phyloP scores from a whole-genome alignment of 1,140 invertebrate species.

The Paraescarpia echinospica region DNA sequence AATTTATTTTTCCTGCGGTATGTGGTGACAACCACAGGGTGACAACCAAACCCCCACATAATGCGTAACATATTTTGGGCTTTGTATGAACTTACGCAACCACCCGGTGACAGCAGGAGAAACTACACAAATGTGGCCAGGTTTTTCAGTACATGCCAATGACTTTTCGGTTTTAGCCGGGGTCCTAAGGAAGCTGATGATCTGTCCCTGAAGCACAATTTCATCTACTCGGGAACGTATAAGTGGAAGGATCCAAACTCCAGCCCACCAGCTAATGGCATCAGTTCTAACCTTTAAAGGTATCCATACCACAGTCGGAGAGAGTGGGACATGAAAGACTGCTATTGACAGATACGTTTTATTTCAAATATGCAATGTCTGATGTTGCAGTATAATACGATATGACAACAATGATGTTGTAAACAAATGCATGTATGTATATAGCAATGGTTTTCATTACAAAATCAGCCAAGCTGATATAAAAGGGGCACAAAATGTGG shows the following conservation, averaged over 20 bases:
- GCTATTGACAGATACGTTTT: background rate
- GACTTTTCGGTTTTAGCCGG: constrained; percentile 61
- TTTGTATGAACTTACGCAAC: too few relatives aligned
- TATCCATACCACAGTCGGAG: background rate
- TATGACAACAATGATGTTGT: background rate
- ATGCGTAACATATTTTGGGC: too few relatives aligned
- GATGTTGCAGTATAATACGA: background rate
- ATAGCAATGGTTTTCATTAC: too few relatives aligned
- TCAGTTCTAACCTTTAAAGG: background rate
- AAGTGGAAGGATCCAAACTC: constrained; percentile 70
- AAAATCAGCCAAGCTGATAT: too few relatives aligned
- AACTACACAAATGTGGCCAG: background rate
- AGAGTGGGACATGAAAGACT: background rate
- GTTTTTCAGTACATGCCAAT: background rate
- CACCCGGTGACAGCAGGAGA: background rate
- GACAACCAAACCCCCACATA: too few relatives aligned
- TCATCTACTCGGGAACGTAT: constrained; percentile 94
- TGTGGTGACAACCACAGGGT: too few relatives aligned
- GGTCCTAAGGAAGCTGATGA: constrained; percentile 89
- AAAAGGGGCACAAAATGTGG: background rate
- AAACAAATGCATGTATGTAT: too few relatives aligned
- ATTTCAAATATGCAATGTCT: background rate
- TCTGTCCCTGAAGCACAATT: constrained; percentile 78
- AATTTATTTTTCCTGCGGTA: too few relatives aligned
- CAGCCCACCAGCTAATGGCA: background rate